Evolutionary conservation across 2,888 invertebrate species (phyloP), one percentile per base, ranked within the genome.

Genomic region (Drosophila mettleri): DNA sequence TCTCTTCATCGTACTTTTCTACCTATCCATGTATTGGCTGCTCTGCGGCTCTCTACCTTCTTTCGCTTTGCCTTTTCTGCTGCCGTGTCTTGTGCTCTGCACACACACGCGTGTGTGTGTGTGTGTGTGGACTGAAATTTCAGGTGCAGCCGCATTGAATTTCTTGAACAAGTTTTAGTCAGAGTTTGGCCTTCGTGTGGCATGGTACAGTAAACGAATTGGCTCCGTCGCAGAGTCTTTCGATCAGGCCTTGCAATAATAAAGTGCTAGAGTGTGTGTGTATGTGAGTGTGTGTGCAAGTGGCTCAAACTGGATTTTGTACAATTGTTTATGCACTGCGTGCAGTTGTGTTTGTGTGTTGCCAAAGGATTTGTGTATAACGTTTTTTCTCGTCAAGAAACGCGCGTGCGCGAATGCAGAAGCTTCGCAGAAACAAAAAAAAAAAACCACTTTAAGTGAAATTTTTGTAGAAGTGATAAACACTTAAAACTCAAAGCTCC

Each of bases 121-220:
- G 24, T 31, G 48, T 33, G 80, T 74, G 75, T 68, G 62, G 69
- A 63, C 64, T 67, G 65, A 77, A 73, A 87, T 77, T 86, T 86
- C 88, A 88, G 85, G 85, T 85, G 85, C 85, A 88, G 85, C 58
- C 70, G 80, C 64, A 71, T 71, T 82, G 82, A 80, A 80, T 91
- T 87, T 89, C 89, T 88, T 79, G 81, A 89, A 90, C 91, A 78
- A 90, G 89, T 91, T 92, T 90, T 88, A 92, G 92, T 92, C 90
- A 90, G 90, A 91, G 91, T 91, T 91, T 91, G 91, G 91, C 92
- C 91, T 91, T 91, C 92, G 91, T 90, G 80, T 90, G 88, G 91
- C 89, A 90, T 91, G 91, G 92, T 92, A 91, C 88, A 90, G 89
- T 91, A 86, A 87, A 80, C 90, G 90, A 76, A 73, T 80, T 62